phyloP scores from a whole-genome alignment of 2,888 invertebrate species.

The Invenusta paracnida region DNA sequence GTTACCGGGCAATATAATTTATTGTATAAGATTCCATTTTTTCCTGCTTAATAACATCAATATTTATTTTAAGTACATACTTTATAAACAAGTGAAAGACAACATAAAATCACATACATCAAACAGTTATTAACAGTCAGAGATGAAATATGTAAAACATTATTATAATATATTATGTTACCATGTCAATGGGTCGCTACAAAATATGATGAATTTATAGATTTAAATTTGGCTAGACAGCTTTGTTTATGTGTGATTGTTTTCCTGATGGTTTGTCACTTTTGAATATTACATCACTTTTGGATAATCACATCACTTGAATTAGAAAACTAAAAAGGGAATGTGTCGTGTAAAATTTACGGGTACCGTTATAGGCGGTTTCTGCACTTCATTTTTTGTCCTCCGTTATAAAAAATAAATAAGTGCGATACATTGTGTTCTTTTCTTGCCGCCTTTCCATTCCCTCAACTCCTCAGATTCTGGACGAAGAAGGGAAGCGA shows the following conservation, averaged over 20 bases:
- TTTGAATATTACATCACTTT: background rate
- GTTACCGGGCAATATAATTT: no score
- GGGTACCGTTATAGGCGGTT: background rate
- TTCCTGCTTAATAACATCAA: no score
- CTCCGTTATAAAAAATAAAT: background rate
- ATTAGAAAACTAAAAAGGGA: background rate
- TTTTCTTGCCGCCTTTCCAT: no score
- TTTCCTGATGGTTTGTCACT: background rate
- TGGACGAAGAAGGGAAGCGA: conserved; percentile 83
- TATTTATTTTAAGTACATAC: no score
- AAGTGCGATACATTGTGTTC: no score
- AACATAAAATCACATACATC: no score
- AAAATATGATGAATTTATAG: background rate
- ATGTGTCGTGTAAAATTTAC: background rate
- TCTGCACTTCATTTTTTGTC: background rate
- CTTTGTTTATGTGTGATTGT: background rate
- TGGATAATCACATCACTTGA: background rate
- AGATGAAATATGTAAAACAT: no score
- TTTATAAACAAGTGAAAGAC: no score
- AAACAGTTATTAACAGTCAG: no score
- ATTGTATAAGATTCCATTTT: no score
- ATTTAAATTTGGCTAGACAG: conserved; percentile 24
- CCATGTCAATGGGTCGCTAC: no score
- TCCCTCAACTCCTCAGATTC: conserved; percentile 65
- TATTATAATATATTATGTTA: no score